A percentile compares a stretch with the other conserved stretches of the same genome.
These are phyloP conservation scores for Brevimyrus niger DNA, from an alignment of 2,113 vertebrate species.

Conservation along the genomic window DNA sequence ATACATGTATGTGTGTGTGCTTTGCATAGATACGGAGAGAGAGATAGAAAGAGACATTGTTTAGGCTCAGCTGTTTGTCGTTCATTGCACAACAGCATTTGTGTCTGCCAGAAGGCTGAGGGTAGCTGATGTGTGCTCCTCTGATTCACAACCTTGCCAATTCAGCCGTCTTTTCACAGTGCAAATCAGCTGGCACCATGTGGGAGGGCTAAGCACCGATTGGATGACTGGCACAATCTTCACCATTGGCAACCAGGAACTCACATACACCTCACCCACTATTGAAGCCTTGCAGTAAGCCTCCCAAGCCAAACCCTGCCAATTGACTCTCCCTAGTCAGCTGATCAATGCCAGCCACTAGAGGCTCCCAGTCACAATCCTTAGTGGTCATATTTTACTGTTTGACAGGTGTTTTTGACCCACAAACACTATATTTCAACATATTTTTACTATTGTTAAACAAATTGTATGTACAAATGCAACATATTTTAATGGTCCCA, in stretches of 20 bases:
- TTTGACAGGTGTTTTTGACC: neutral
- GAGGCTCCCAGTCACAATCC: neutral
- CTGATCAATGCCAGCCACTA: neutral
- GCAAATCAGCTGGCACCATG: constrained; percentile 9
- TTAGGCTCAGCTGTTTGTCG: constrained; percentile 1
- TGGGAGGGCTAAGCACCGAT: constrained; percentile 5
- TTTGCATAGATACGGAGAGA: neutral
- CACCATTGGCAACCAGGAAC: constrained; percentile 5
- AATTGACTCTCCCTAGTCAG: neutral
- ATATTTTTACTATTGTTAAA: neutral
- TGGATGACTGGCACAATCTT: constrained; percentile 5
- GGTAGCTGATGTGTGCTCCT: constrained; percentile 7
- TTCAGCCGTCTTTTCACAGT: constrained; percentile 8
- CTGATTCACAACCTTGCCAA: constrained; percentile 8
- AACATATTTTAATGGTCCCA: neutral
- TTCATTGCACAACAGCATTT: constrained; percentile 13
- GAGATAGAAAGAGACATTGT: neutral
- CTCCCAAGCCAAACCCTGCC: neutral
- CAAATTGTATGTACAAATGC: neutral
- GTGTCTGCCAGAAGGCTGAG: constrained; percentile 11
- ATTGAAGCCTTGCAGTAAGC: neutral
- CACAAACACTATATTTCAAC: neutral
- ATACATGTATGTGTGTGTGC: neutral
- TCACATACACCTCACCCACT: neutral
- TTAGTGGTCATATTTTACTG: neutral